Percentiles rank a stretch among this genome's conserved stretches.
These are phyloP conservation scores for Ditula angustiorana DNA, from an alignment of 2,888 invertebrate species.

Conservation along the genomic window DNA sequence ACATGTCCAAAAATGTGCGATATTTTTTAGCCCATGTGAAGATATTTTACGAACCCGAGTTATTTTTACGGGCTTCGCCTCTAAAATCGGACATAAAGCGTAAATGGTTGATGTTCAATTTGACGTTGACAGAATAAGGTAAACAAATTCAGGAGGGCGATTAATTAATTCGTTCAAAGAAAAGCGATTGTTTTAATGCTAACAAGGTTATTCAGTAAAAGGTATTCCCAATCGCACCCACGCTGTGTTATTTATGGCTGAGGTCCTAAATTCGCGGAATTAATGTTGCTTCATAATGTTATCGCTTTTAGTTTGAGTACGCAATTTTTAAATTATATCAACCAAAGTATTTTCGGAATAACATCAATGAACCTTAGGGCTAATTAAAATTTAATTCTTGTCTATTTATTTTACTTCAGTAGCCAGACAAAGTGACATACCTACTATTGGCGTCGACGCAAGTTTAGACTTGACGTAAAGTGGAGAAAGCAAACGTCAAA, in stretches of 20 bases:
- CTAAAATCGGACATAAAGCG: slow-evolving; percentile 2
- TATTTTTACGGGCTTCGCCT: background rate
- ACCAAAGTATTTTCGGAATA: background rate
- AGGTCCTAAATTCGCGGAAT: background rate
- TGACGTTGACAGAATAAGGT: slow-evolving; percentile 15
- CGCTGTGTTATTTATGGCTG: background rate
- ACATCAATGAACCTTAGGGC: background rate
- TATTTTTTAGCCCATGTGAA: too few species aligned
- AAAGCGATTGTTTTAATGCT: slow-evolving; percentile 3
- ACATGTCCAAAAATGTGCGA: too few species aligned
- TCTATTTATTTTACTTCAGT: background rate
- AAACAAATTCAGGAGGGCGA: background rate
- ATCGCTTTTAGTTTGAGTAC: background rate
- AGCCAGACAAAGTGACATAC: too few species aligned
- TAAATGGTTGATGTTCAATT: slow-evolving; percentile 12
- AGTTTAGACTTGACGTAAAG: too few species aligned
- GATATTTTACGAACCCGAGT: slow-evolving; percentile 15
- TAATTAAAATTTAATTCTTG: background rate
- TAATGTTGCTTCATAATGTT: background rate
- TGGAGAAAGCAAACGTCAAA: too few species aligned
- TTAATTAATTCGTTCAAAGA: slow-evolving; percentile 5
- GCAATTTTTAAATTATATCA: background rate
- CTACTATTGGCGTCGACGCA: too few species aligned
- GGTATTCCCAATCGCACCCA: background rate
- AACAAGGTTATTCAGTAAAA: background rate